Base-by-base conservation (phyloP, 2,888 invertebrate species). In the Gisinianus flammeolus region DNA sequence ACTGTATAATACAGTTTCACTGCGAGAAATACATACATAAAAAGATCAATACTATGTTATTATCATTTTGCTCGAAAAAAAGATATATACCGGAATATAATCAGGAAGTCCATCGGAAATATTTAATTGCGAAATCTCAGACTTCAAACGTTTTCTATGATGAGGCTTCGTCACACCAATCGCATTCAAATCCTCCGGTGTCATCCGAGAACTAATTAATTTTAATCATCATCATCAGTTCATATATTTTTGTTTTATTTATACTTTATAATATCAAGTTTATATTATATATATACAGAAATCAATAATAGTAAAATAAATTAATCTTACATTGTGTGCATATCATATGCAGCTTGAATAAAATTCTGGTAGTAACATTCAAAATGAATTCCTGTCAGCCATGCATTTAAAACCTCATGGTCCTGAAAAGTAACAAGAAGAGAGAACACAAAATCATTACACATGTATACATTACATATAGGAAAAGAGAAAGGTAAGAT, bases 141-240 rank as follows among this genome's bases (percentile, higher is more conserved):
- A 93, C 89, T 98, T 98, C 86, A 99, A 91, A 85, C 94, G 91
- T 87, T 98, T 98, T 85, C 98, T 91, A 88, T 98, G 98, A 87
- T 95, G 94, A 54, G 99, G 98, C 88, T 98, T 97, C 87, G 97
- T 97, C 85, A 99, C 97, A 85, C 91, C 91, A 83, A 91, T 90
- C 30, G 91, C 91, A 44, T 90, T 90, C 82, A 91, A 87, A 86
- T 91, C 91, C 88, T 98, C 98, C 0, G 99, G 98, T 19, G 98
- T 99, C 97, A 98, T 98, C 85, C 97, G 91, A n/a, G 97, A 95
- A 86, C n/a, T n/a, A n/a, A n/a, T n/a, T n/a, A n/a, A 98, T n/a
- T n/a, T n/a, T 96, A 0, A 98, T 98, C 31, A 31, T 30, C n/a
- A n/a, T n/a, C n/a, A n/a, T n/a, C n/a, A n/a, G n/a, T n/a, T n/a